These are phyloP conservation scores for Canis aureus DNA, from an alignment of 2,113 vertebrate species.

Conservation along the genomic window DNA sequence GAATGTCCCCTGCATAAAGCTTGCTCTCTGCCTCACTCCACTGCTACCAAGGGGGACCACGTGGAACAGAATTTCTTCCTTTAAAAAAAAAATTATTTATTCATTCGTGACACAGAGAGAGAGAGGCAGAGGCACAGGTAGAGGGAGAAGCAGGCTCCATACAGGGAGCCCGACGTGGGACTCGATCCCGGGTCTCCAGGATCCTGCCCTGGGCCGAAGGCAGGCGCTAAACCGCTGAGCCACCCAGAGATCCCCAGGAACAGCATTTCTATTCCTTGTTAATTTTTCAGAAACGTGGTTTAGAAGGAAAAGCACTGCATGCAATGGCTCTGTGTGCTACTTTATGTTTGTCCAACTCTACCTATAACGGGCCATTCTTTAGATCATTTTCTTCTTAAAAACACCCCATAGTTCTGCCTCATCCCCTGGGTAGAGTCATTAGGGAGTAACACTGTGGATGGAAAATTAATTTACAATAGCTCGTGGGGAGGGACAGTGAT, in stretches of 20 bases:
- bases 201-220: too few species aligned
- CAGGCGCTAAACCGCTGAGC: too few species aligned
- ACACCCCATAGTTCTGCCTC: background rate
- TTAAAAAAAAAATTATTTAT: too few species aligned
- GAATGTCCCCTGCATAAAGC: background rate
- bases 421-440: background rate
- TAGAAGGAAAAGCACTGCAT: background rate
- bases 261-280: background rate
- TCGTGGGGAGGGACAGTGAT: constrained; percentile 42
- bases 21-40: background rate
- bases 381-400: background rate
- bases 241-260: background rate
- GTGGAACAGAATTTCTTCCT: background rate
- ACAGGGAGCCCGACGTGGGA: too few species aligned
- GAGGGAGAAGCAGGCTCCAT: too few species aligned
- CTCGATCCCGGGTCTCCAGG: too few species aligned
- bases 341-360: background rate
- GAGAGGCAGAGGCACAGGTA: too few species aligned
- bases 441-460: background rate
- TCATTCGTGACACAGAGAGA: too few species aligned
- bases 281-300: background rate
- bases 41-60: background rate
- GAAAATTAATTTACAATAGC: constrained; percentile 36
- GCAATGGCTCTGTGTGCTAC: background rate
- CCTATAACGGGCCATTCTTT: background rate